These are phyloP conservation scores for Sminthurinus aureus DNA, from an alignment of 2,888 invertebrate genomes.

Conservation along the genomic window DNA sequence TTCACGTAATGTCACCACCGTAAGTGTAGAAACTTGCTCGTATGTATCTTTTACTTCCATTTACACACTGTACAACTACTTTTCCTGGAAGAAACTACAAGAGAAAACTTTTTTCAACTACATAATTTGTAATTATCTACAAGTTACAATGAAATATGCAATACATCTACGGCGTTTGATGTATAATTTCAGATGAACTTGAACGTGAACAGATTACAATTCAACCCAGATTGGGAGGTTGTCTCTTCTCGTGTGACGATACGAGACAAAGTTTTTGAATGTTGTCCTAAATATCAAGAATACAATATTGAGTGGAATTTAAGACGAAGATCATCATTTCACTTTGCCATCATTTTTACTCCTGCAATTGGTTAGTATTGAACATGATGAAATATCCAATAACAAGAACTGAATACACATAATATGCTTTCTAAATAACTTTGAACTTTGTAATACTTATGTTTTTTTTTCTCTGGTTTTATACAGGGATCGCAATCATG, in stretches of 20 bases:
- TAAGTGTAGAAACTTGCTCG: not conserved
- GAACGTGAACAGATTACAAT: not conserved
- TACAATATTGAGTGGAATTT: not conserved
- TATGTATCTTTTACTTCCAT: not conserved
- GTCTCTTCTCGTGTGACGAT: not conserved
- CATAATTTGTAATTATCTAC: not conserved
- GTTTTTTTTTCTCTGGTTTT: not conserved
- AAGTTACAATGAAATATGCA: not conserved
- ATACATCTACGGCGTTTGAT: too few species aligned
- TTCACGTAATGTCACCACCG: not conserved
- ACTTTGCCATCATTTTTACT: constrained; percentile 16
- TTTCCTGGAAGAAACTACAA: too few species aligned
- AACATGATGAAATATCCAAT: not conserved
- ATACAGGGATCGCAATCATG: constrained; percentile 2
- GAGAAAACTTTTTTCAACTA: not conserved
- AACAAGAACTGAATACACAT: too few species aligned
- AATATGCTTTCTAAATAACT: not conserved
- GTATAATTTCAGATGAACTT: not conserved
- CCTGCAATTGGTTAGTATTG: constrained; percentile 21
- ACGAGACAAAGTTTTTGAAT: constrained; percentile 13
- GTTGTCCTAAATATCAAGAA: constrained; percentile 21
- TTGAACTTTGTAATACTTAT: not conserved
- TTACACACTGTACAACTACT: not conserved
- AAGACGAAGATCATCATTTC: not conserved
- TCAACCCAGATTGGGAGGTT: constrained; percentile 15